Percentiles rank a stretch among this genome's conserved stretches.
Conservation (phyloP, 2,113 vertebrate genomes). For the Pelvicachromis taeniatus region DNA sequence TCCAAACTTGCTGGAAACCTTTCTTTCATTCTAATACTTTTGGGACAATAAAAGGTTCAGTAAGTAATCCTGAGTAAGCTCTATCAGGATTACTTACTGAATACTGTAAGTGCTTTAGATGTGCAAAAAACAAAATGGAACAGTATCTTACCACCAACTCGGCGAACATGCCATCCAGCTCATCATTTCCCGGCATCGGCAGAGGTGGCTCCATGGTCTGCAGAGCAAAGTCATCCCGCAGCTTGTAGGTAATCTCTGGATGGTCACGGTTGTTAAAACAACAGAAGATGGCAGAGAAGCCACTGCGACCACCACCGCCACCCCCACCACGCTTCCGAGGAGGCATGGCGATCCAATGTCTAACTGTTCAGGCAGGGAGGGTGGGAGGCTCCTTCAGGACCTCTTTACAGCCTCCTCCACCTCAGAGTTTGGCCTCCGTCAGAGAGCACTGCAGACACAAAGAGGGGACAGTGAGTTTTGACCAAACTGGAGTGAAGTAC, state of each 20-base stretch:
- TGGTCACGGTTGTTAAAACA: constrained; percentile 94
- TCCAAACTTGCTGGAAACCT: not conserved
- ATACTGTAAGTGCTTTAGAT: not conserved
- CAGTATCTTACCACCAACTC: constrained; percentile 88
- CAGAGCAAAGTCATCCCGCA: constrained; percentile 93
- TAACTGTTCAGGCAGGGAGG: constrained; percentile 60
- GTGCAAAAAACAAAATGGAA: not conserved
- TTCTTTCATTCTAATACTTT: not conserved
- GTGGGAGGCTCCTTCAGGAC: constrained; percentile 56
- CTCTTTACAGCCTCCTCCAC: constrained; percentile 61
- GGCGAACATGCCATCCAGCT: constrained; percentile 92
- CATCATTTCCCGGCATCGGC: constrained; percentile 89
- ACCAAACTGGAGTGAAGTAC: not conserved
- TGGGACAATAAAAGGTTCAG: not conserved
- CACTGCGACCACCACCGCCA: constrained; percentile 56
- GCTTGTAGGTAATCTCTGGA: constrained; percentile 94
- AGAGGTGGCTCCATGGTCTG: constrained; percentile 92
- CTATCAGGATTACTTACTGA: not conserved
- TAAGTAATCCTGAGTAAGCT: not conserved
- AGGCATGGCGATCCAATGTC: constrained; percentile 78
- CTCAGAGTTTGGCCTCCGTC: constrained; percentile 60
- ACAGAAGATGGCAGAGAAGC: constrained; percentile 94
- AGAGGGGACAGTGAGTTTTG: not conserved
- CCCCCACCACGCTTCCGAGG: constrained; percentile 86
- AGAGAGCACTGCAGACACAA: constrained; percentile 60